Evolutionary conservation across 2,888 invertebrate species (phyloP).

Genomic region (Lasius fuliginosus): DNA sequence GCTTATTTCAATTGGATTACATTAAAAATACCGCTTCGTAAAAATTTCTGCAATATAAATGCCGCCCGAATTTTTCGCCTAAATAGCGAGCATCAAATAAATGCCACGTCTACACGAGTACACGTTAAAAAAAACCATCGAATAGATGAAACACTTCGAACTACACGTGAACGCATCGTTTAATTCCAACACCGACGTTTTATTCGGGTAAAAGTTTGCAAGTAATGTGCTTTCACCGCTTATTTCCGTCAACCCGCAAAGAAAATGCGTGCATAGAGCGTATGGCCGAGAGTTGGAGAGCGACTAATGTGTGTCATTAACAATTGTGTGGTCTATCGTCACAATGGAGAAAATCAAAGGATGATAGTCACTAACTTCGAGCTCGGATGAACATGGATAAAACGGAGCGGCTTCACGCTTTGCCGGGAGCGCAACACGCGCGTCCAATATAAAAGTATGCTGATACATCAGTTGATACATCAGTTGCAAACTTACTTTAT

Average conservation of each 20-base stretch:
- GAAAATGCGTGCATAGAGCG: slow-evolving; percentile 66
- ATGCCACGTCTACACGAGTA: neutral
- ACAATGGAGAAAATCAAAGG: slow-evolving; percentile 80
- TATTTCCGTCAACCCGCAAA: slow-evolving; percentile 79
- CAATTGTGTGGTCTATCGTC: slow-evolving; percentile 57
- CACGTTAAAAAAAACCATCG: neutral
- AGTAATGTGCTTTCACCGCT: slow-evolving; percentile 79
- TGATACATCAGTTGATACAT: neutral
- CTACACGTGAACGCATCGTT: neutral
- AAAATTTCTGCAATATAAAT: neutral
- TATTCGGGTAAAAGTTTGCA: slow-evolving; percentile 73
- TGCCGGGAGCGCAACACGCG: slow-evolving; percentile 47
- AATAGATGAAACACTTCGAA: neutral
- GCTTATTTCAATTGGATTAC: neutral
- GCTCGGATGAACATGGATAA: slow-evolving; percentile 67
- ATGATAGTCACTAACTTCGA: slow-evolving; percentile 56
- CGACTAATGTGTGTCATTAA: slow-evolving; percentile 76
- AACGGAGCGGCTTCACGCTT: slow-evolving; percentile 64
- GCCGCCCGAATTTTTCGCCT: neutral
- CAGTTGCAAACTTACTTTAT: slow-evolving; percentile 53
- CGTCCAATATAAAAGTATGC: slow-evolving; percentile 66
- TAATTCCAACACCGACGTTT: neutral
- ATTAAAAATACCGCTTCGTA: neutral
- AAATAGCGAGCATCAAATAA: neutral
- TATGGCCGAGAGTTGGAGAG: slow-evolving; percentile 26